Evolutionary conservation across 2,113 vertebrate species (phyloP).

Genomic region (Columbina picui): DNA sequence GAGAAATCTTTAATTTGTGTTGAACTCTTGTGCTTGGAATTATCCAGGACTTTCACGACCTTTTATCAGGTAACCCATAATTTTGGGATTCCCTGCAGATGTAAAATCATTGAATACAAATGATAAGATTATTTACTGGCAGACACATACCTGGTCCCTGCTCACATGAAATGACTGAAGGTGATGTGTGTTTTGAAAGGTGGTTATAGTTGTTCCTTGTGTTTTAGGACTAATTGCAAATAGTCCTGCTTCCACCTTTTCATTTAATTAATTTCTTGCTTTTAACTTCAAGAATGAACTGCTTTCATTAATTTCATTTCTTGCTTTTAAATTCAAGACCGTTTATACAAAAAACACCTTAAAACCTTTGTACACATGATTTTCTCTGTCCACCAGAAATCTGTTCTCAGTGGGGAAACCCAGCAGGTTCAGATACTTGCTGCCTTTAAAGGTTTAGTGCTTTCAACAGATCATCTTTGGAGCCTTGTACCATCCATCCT

Average conservation of each 20-base stretch:
- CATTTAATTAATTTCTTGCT: not conserved
- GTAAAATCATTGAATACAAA: not conserved
- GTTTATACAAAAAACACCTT: not conserved
- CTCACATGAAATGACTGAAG: not conserved
- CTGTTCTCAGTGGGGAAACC: not conserved
- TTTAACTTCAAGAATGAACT: not conserved
- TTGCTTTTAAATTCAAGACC: not conserved
- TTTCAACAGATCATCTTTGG: not conserved
- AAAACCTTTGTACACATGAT: not conserved
- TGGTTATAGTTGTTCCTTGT: not conserved
- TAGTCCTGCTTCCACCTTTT: not conserved
- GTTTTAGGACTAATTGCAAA: not conserved
- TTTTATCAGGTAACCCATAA: not conserved
- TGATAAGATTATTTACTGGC: not conserved
- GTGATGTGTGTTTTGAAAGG: not conserved
- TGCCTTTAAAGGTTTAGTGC: not conserved
- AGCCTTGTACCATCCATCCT: not conserved
- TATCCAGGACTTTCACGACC: not conserved
- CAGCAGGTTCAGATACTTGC: not conserved
- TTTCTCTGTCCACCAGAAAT: not conserved
- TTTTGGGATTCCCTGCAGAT: not conserved
- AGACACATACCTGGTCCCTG: not conserved
- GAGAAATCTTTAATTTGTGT: not conserved
- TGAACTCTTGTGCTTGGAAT: not conserved
- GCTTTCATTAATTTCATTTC: no score